phyloP scores from a whole-genome alignment of 2,888 invertebrate species.

The Cynaeus angustus region DNA sequence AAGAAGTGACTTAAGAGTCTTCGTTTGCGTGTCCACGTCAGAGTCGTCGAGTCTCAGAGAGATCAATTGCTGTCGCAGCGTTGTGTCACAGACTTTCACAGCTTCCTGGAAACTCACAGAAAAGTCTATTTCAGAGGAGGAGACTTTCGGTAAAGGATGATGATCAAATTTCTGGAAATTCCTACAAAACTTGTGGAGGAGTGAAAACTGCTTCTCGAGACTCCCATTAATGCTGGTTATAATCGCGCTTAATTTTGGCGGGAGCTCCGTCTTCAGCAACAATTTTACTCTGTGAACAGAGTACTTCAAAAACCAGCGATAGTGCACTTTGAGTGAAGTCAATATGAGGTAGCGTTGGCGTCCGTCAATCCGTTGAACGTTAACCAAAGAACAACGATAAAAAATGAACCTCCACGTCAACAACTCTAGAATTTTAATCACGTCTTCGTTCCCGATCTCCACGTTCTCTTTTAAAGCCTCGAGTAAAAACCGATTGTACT shows the following conservation, averaged over 20 bases:
- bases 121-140: constrained; percentile 59
- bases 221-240: constrained; percentile 61
- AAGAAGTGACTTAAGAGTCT: constrained; percentile 1
- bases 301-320: constrained; percentile 83
- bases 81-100: neutral
- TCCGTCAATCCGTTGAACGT: constrained; percentile 55
- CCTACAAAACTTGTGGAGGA: constrained; percentile 64
- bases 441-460: constrained; percentile 67
- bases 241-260: constrained; percentile 53
- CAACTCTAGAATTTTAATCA: constrained; percentile 71
- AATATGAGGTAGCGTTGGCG: constrained; percentile 71
- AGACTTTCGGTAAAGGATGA: constrained; percentile 64
- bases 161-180: constrained; percentile 62
- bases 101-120: neutral
- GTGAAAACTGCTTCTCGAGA: constrained; percentile 63
- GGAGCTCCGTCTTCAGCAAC: constrained; percentile 52
- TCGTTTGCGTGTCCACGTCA: neutral
- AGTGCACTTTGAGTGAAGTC: constrained; percentile 80
- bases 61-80: neutral
- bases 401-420: constrained; percentile 73
- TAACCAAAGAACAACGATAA: constrained; percentile 68
- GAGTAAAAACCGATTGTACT: constrained; percentile 72
- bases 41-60: neutral
- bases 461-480: constrained; percentile 61
- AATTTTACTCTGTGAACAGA: constrained; percentile 68